These are phyloP conservation scores for Lucilia sericata DNA, from an alignment of 1,140 invertebrate species.

Conservation along the genomic window DNA sequence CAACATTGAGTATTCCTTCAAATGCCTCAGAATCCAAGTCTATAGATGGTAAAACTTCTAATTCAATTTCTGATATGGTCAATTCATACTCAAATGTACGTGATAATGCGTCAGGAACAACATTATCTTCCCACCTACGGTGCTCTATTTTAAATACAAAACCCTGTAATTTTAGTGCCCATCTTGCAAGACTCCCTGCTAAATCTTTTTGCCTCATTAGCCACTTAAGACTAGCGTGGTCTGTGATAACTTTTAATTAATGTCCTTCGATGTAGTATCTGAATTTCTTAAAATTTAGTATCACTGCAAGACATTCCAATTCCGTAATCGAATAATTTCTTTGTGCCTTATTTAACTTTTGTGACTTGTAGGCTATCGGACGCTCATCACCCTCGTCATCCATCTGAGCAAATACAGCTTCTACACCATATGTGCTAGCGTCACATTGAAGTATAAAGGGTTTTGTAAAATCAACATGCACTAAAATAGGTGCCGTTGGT, in stretches of 20 bases:
- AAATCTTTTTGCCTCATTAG: slow-evolving; percentile 46
- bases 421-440: no score
- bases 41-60: background rate
- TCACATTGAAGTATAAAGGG: no score
- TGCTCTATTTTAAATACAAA: slow-evolving; percentile 59
- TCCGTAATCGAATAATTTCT: slow-evolving; percentile 51
- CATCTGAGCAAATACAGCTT: no score
- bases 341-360: slow-evolving; percentile 11
- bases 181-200: slow-evolving; percentile 52
- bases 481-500: background rate
- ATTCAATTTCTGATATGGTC: no score
- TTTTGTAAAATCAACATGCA: background rate
- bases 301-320: slow-evolving; percentile 47
- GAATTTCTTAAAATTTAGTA: slow-evolving; percentile 66
- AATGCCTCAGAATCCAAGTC: background rate
- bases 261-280: slow-evolving; percentile 64
- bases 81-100: no score
- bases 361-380: no score
- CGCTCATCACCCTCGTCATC: no score
- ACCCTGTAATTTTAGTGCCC: slow-evolving; percentile 55
- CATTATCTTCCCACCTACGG: no score
- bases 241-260: slow-evolving; percentile 64
- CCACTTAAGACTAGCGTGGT: slow-evolving; percentile 54
- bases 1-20: no score
- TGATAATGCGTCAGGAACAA: no score